Conservation (phyloP, 2,113 vertebrate species). For the Trematocara nigrifrons region DNA sequence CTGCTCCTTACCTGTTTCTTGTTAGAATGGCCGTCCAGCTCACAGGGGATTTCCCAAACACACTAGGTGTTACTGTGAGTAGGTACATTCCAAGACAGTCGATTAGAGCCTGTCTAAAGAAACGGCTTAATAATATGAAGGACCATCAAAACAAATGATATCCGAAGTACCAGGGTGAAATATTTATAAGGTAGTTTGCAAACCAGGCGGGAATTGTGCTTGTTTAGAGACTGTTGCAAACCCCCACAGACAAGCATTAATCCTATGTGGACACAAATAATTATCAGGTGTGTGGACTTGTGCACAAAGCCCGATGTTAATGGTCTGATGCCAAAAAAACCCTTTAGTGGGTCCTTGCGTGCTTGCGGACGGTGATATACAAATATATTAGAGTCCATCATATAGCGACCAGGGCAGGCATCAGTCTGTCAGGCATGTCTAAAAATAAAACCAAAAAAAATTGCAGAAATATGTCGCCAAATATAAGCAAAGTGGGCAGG, state of each 20-base stretch:
- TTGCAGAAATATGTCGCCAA: not conserved
- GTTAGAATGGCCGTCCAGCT: not conserved
- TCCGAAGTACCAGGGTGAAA: not conserved
- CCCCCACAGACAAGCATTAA: not conserved
- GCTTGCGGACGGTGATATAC: not conserved
- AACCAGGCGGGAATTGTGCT: not conserved
- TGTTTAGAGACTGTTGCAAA: not conserved
- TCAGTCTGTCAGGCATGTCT: not conserved
- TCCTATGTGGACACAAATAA: not conserved
- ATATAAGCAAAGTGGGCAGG: not conserved
- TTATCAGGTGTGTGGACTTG: not conserved
- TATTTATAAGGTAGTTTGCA: not conserved
- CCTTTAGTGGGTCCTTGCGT: not conserved
- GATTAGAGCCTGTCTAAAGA: not conserved
- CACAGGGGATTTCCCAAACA: not conserved
- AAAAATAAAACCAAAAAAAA: not conserved
- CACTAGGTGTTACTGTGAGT: not conserved
- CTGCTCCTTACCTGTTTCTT: not conserved
- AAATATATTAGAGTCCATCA: not conserved
- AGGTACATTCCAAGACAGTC: not conserved
- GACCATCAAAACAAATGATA: not conserved
- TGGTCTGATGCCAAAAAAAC: not conserved
- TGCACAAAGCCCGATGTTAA: not conserved
- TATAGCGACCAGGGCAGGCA: not conserved
- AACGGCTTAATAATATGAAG: not conserved